Evolutionary conservation across 2,113 vertebrate genomes (phyloP).

Genomic region (Aspiorhynchus laticeps): DNA sequence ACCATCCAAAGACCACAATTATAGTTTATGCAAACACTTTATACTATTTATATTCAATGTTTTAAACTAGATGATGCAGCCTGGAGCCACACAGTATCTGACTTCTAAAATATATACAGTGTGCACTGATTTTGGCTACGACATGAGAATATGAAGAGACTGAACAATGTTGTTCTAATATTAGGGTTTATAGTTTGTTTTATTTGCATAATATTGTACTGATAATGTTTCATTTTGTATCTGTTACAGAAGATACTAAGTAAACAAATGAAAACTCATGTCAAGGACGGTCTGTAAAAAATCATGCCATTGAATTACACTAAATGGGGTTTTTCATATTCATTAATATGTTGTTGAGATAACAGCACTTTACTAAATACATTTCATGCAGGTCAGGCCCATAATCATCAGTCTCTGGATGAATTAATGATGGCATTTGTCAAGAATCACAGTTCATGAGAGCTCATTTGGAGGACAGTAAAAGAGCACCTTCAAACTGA

Average conservation of each 20-base stretch:
- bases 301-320: not conserved
- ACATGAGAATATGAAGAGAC: not conserved
- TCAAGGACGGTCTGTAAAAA: slow-evolving; percentile 15
- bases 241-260: not conserved
- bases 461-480: slow-evolving; percentile 36
- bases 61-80: not conserved
- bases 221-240: not conserved
- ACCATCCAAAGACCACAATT: not conserved
- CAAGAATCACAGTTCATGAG: slow-evolving; percentile 19
- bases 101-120: slow-evolving; percentile 7
- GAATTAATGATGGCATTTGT: slow-evolving; percentile 47
- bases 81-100: not conserved
- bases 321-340: not conserved
- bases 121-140: not conserved
- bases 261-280: slow-evolving; percentile 1
- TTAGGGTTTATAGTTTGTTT: not conserved
- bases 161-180: not conserved
- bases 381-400: not conserved
- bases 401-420: slow-evolving; percentile 15
- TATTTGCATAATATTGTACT: not conserved
- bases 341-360: slow-evolving; percentile 25
- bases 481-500: slow-evolving; percentile 47
- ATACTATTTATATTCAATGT: not conserved
- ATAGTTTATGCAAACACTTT: slow-evolving; percentile 2
- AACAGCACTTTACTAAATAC: not conserved